Evolutionary conservation across 2,888 invertebrate species (phyloP).

Genomic region (Mythimna vitellina): DNA sequence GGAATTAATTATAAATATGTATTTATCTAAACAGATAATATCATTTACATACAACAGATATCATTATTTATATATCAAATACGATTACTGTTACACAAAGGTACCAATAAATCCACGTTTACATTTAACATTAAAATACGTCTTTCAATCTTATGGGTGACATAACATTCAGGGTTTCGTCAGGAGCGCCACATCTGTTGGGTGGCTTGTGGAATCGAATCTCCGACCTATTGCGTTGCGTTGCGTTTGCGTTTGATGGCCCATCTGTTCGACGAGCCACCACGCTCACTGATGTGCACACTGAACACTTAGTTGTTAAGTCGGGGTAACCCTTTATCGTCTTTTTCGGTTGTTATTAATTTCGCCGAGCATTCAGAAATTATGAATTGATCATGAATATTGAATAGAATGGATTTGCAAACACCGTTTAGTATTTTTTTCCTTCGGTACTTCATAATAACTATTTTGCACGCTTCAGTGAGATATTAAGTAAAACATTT

Average conservation of each 20-base stretch:
- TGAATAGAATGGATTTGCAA: neutral
- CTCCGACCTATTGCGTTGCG: no score
- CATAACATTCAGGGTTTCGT: neutral
- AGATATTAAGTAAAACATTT: neutral
- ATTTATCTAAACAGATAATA: neutral
- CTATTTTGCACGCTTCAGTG: neutral
- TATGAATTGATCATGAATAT: constrained; percentile 26
- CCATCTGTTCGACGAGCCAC: neutral
- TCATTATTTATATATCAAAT: neutral
- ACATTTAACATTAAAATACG: neutral
- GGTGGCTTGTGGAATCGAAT: constrained; percentile 2
- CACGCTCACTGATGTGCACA: neutral
- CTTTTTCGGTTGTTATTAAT: constrained; percentile 19
- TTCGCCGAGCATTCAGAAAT: constrained; percentile 9
- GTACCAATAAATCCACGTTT: neutral
- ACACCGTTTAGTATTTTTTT: constrained; percentile 1
- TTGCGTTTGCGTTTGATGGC: no score
- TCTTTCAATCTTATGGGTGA: neutral
- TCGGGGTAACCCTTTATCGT: constrained; percentile 2
- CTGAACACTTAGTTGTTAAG: constrained; percentile 3
- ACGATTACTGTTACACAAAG: neutral
- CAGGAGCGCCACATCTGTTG: neutral
- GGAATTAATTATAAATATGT: neutral
- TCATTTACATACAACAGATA: neutral
- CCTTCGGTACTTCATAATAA: neutral